Evolutionary conservation across 2,113 vertebrate species (phyloP), one percentile per base, ranked within the genome.

Genomic region (Cyanoderma ruficeps): DNA sequence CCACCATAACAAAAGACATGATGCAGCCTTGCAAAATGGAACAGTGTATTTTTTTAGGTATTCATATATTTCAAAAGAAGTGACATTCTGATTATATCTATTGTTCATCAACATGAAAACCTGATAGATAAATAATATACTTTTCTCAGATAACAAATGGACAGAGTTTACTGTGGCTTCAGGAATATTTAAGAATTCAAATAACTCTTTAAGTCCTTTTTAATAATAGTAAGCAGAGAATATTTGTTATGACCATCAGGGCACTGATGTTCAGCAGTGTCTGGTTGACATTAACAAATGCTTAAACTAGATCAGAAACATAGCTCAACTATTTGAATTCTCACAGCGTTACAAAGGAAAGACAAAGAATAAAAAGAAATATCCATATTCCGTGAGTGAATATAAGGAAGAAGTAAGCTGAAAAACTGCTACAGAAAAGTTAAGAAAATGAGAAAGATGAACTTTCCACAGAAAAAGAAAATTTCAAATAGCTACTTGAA

Each of bases 281-380:
- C 57, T 70, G 30, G 19, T 7, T 95, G 55, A 83, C 21, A 46
- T 55, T 77, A 95, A 83, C 19, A 24, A 12, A 27, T 87, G 6
- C 22, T 71, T 90, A 91, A 93, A 86, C 67, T 64, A 81, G n/a
- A 75, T 37, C 52, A 93, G 69, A 93, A 94, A 65, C 56, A 27
- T 7, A 63, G 60, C 82, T 91, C 67, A 96, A 82, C 84, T 89
- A 87, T 75, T 89, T 93, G 53, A 86, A 86, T 60, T 60, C 83
- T 82, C 13, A 94, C 90, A 94, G 25, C 23, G 79, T 57, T 86
- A 77, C 10, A 44, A 92, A 15, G 64, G 67, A 89, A 95, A 92
- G 27, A 59, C 31, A 78, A 74, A 88, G 25, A 72, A 60, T 72
- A 88, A 97, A 96, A 90, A 42, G 37, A 90, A 74, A 5, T 20